phyloP scores from a whole-genome alignment of 2,113 vertebrate genomes.

The Geococcyx californianus region DNA sequence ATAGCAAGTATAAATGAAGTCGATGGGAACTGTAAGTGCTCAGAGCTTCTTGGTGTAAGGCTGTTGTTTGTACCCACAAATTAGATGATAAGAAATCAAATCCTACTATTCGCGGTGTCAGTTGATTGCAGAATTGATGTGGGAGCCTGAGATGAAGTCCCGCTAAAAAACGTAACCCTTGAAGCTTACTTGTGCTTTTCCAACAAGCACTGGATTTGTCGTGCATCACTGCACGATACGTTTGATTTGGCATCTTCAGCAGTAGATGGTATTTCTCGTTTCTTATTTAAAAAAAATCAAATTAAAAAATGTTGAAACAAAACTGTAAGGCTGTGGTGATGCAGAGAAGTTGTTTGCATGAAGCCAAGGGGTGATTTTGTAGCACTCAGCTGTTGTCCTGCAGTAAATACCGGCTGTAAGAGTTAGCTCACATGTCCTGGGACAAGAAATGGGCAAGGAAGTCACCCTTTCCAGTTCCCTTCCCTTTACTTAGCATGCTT shows the following conservation, averaged over 20 bases:
- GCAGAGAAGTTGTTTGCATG: neutral
- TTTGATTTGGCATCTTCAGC: neutral
- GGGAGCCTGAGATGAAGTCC: neutral
- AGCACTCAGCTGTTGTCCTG: neutral
- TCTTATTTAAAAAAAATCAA: neutral
- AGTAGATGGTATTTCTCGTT: neutral
- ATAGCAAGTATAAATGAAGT: constrained; percentile 30
- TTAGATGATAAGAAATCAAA: constrained; percentile 42
- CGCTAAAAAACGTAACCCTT: neutral
- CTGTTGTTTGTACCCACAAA: constrained; percentile 48
- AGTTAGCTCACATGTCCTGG: neutral
- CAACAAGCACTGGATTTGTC: neutral
- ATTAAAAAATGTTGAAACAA: neutral
- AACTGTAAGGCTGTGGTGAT: neutral
- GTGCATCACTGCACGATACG: neutral
- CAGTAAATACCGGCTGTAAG: neutral
- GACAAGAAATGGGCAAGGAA: neutral
- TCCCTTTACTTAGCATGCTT: neutral
- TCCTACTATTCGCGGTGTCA: neutral
- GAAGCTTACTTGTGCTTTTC: neutral
- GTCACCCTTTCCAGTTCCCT: rapidly evolving
- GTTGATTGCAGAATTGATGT: constrained; percentile 40
- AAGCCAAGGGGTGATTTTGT: neutral
- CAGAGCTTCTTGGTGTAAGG: neutral
- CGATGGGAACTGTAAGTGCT: neutral